A percentile compares a stretch with the other conserved stretches of the same genome.
Conservation (phyloP, 2,888 invertebrate species). For the Congeria kusceri region DNA sequence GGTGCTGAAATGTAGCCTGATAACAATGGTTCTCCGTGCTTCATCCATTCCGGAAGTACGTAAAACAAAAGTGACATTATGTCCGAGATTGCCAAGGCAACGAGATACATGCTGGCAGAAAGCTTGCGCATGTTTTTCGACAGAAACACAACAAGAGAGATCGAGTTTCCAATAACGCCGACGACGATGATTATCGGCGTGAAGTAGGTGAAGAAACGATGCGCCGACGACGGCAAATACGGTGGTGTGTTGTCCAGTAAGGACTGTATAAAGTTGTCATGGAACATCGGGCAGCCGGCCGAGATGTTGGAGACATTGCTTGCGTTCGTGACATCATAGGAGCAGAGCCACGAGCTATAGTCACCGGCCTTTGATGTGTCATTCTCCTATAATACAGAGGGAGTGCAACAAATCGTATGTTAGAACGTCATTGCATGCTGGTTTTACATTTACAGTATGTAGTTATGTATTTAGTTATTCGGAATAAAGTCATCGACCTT, state of each 20-base stretch:
- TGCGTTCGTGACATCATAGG: too few relatives aligned
- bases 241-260: neutral
- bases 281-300: too few relatives aligned
- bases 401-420: too few relatives aligned
- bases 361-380: too few relatives aligned
- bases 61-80: conserved; percentile 89
- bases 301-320: too few relatives aligned
- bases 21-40: conserved; percentile 72
- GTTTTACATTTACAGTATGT: too few relatives aligned
- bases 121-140: conserved; percentile 89
- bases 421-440: too few relatives aligned
- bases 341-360: too few relatives aligned
- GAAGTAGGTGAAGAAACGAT: conserved; percentile 88
- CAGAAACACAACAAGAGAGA: conserved; percentile 92
- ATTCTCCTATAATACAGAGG: too few relatives aligned
- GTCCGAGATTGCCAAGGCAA: conserved; percentile 92
- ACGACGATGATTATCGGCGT: conserved; percentile 90
- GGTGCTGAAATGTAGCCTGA: conserved; percentile 61
- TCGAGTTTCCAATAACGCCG: conserved; percentile 91
- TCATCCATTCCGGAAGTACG: conserved; percentile 83
- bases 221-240: conserved; percentile 42
- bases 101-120: conserved; percentile 92
- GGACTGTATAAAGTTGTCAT: neutral
- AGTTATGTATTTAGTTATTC: too few relatives aligned
- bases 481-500: too few relatives aligned